Evolutionary conservation across 2,797 vertebrate species (phyloP), one percentile per base, ranked within the genome.

Genomic region (Podargus strigoides): DNA sequence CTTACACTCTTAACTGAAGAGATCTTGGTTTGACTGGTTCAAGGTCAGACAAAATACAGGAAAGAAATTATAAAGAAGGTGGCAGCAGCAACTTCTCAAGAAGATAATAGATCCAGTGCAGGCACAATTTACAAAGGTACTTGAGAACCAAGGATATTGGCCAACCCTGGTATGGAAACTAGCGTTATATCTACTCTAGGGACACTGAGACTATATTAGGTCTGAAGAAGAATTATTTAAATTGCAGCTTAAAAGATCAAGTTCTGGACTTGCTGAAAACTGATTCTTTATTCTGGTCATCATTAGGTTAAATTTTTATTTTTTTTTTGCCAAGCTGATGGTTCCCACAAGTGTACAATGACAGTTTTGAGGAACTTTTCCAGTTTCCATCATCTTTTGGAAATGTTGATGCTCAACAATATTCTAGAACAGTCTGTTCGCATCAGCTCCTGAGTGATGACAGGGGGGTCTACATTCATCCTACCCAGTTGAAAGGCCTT

Each of bases 181-280:
- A n/a, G 20, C 0, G 0, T 37, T 68, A 0, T 5, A 37, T 22
- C 30, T 37, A 1, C 37, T 41, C 34, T 6, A 41, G 28, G 24
- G 26, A 67, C 32, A 41, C 6, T 3, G 16, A 84, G 9, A 46
- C 18, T 24, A 12, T 17, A 26, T 1, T 23, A 64, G 12, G 6
- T 47, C 26, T 88, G 56, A 67, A 44, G 46, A 39, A 13, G 16
- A 69, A 46, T 24, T 62, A 37, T n/a, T 81, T 52, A 72, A 72
- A 72, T 2, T 44, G 7, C 15, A 75, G 10, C 10, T 36, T 64
- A 30, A 41, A 50, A 68, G 26, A 5, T 81, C 32, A 42, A 62
- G 32, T 50, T 70, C 39, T n/a, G 22, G 66, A 30, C 36, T 56
- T 56, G 18, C 30, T 12, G 3, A 39, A 50, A 72, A 6, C 6